Percentiles rank a stretch among this genome's conserved stretches.
phyloP scores from a whole-genome alignment of 2,888 invertebrate species.

The Cinara cedri region DNA sequence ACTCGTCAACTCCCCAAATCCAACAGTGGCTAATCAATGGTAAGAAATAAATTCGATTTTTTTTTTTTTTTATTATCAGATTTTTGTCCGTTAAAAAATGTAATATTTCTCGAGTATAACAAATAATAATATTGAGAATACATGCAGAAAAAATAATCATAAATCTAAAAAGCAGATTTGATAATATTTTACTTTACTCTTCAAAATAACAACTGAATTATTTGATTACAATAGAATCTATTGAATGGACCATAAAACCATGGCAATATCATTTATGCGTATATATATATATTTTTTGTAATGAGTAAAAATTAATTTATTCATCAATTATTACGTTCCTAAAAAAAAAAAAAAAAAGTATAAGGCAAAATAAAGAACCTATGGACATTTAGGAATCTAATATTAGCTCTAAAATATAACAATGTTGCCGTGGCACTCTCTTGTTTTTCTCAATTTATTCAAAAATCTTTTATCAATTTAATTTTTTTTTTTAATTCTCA shows the following conservation, averaged over 20 bases:
- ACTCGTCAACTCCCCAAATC: too few species aligned
- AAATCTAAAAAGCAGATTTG: not conserved
- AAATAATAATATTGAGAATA: too few species aligned
- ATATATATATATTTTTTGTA: not conserved
- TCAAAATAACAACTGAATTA: slow-evolving; percentile 34
- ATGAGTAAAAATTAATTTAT: not conserved
- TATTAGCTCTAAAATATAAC: not conserved
- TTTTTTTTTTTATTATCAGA: too few species aligned
- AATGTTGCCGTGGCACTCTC: not conserved
- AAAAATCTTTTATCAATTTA: not conserved
- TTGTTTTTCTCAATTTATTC: not conserved
- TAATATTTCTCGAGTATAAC: too few species aligned
- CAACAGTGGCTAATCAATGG: too few species aligned
- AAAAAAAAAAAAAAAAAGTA: not conserved
- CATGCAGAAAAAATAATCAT: too few species aligned
- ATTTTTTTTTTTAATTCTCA: not conserved
- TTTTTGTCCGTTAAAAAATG: too few species aligned
- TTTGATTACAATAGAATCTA: slow-evolving; percentile 20
- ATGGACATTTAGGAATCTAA: not conserved
- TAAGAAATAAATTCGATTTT: too few species aligned
- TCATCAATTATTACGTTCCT: not conserved
- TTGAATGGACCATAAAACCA: slow-evolving; percentile 13
- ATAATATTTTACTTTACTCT: slow-evolving; percentile 19
- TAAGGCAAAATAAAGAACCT: too few species aligned
- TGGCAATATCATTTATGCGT: slow-evolving; percentile 42